Conservation (phyloP, 1,140 invertebrate genomes). For the Brachystomella parvula region DNA sequence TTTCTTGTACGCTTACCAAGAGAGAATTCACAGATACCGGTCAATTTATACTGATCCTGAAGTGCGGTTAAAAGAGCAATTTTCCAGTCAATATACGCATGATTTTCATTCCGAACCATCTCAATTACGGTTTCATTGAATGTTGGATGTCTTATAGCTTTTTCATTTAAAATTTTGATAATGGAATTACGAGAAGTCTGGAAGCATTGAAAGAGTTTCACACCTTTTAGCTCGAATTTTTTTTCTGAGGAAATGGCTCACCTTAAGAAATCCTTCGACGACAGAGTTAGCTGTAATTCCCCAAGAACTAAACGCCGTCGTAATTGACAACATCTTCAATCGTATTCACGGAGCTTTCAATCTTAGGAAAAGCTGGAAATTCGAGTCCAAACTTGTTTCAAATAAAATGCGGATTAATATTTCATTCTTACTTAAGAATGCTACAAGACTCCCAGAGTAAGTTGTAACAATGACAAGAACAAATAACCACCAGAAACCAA, state of each 20-base stretch:
- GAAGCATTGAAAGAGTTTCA: background rate
- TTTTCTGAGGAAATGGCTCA: too few species aligned
- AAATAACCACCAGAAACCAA: slow-evolving; percentile 88
- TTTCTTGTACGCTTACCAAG: slow-evolving; percentile 48
- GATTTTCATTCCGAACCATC: slow-evolving; percentile 54
- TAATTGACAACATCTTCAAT: slow-evolving; percentile 60
- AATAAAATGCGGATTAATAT: background rate
- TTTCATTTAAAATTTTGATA: slow-evolving; percentile 45
- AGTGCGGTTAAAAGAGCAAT: slow-evolving; percentile 58
- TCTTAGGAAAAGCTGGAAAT: slow-evolving; percentile 63
- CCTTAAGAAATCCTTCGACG: slow-evolving; percentile 56
- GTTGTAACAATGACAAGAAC: slow-evolving; percentile 82
- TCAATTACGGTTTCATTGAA: slow-evolving; percentile 49
- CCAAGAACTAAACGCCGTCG: slow-evolving; percentile 55
- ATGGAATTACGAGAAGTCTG: slow-evolving; percentile 31
- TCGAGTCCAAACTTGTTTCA: too few species aligned
- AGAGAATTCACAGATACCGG: slow-evolving; percentile 60
- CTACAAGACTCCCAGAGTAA: slow-evolving; percentile 85
- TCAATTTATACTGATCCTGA: slow-evolving; percentile 53
- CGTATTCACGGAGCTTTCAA: slow-evolving; percentile 65
- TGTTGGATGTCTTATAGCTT: slow-evolving; percentile 48
- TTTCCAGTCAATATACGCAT: slow-evolving; percentile 73
- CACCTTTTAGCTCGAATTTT: background rate
- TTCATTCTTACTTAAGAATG: slow-evolving; percentile 58
- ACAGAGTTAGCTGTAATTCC: slow-evolving; percentile 63